phyloP scores from a whole-genome alignment of 2,113 vertebrate species.

The Noctilio leporinus region DNA sequence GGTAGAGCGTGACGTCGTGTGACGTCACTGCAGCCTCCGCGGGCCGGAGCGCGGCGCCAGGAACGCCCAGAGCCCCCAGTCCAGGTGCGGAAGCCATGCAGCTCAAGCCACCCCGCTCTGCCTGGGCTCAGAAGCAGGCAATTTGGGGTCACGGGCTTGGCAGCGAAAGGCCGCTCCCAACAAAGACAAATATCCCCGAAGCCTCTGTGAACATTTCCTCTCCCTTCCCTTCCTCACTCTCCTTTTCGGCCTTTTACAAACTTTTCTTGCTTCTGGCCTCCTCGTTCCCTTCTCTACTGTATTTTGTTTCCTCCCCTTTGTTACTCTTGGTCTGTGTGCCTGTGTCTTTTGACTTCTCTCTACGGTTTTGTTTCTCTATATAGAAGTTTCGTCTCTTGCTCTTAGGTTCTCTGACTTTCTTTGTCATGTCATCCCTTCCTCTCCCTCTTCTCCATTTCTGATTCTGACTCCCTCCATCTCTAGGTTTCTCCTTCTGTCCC shows the following conservation, averaged over 20 bases:
- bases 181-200: not conserved
- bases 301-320: not conserved
- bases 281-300: not conserved
- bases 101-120: not conserved
- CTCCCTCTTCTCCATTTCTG: not conserved
- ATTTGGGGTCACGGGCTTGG: not conserved
- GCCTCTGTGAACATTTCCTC: not conserved
- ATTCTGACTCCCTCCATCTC: fast-evolving
- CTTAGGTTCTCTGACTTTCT: not conserved
- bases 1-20: not conserved
- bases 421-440: not conserved
- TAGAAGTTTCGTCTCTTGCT: not conserved
- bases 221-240: not conserved
- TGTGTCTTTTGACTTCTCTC: not conserved
- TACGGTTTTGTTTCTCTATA: not conserved
- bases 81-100: not conserved
- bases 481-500: not conserved
- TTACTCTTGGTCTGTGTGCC: not conserved
- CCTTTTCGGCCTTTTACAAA: not conserved
- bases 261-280: not conserved
- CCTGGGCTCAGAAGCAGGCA: not conserved
- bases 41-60: not conserved
- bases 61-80: not conserved
- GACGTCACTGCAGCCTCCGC: not conserved
- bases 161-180: not conserved